Base-by-base conservation (phyloP, 1,140 invertebrate genomes). In the Cydia fagiglandana region DNA sequence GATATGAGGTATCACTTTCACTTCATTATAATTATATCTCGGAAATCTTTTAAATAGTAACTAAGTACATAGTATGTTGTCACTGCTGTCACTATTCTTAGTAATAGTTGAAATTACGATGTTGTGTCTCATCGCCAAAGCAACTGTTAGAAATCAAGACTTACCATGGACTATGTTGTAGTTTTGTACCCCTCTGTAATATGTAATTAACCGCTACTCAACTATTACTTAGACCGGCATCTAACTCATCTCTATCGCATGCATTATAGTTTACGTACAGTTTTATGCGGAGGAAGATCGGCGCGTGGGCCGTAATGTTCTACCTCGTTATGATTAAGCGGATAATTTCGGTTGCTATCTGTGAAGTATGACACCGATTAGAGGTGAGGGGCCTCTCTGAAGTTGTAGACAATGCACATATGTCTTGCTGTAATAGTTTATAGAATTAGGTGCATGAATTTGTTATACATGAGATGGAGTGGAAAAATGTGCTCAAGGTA, bases 301-400 rank as follows among this genome's bases (percentile, higher is more conserved):
- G 79, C 66, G 77, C 79, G 80, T 80, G 80, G 78, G 80, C 74
- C 50, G 81, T 81, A 81, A 84, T 82, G 53, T 75, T 34, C 68
- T 28, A 64, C 17, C 78, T 81, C 76, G 81, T 79, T 83, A 81
- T 81, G 80, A 82, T 82, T 82, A 84, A 81, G 64, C 76, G 79
- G 77, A 81, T 80, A 81, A 83, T 80, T 81, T 83, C 53, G 80
- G 78, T 68, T 75, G 77, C 68, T 83, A 83, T 79, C 79, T 79
- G 66, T 75, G 76, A 80, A 75, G 70, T 78, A 82, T 79, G 50
- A 47, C 56, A 38, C 68, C 77, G 76, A 82, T 82, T 75, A 41
- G 9, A 53, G 28, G 45, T 34, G 53, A 61, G 15, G 50, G 56
- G n/a, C 56, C 50, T 75, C 28, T 53, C 28, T 28, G 15, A 53